Base-by-base conservation (phyloP, 2,113 vertebrate genomes). In the Neolamprologus toae region DNA sequence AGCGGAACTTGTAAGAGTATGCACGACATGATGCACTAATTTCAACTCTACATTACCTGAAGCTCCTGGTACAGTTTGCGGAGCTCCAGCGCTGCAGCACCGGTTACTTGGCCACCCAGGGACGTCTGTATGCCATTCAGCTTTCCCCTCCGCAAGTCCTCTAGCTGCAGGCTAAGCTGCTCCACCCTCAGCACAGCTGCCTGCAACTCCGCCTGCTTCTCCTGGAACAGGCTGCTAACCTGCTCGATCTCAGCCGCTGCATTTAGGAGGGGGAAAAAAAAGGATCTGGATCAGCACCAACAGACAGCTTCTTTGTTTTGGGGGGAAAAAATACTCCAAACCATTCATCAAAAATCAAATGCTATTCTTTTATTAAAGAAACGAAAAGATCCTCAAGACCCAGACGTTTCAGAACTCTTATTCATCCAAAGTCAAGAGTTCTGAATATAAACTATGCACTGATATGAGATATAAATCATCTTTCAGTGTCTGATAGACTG, bases 11-110 rank as follows among this genome's bases (percentile, higher is more conserved):
- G 13, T 19, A 37, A 1, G 37, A 53, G 16, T 5, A 23, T 37
- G 6, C 8, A 19, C 3, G 10, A 78, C 42, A 68, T 3, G 11
- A 42, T 71, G 23, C 17, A 8, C 13, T 51, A 31, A 8, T 85
- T 84, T 53, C 10, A 21, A 7, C 7, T 53, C 4, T 0, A 6
- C 47, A 4, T 26, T 93, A 99, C 99, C 97, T 99, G 99, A 19
- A 99, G 97, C 87, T 99, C 99, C 90, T 99, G 98, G 95, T 98
- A 99, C n/a, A 99, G 94, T 59, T 98, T 98, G 4, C 98, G 98
- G 8, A 99, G 92, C 92, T 99, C 99, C 49, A 98, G 90, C 1
- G 98, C 98, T 14, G 98, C 98, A 21, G 97, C 96, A 2, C 97
- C 97, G 0, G 97, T 97, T 87, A 98, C 95, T 80, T 98, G 97